Percentiles rank a stretch among this genome's conserved stretches.
These are phyloP conservation scores for Raja brachyura DNA, from an alignment of 2,113 vertebrate genomes.

Conservation along the genomic window DNA sequence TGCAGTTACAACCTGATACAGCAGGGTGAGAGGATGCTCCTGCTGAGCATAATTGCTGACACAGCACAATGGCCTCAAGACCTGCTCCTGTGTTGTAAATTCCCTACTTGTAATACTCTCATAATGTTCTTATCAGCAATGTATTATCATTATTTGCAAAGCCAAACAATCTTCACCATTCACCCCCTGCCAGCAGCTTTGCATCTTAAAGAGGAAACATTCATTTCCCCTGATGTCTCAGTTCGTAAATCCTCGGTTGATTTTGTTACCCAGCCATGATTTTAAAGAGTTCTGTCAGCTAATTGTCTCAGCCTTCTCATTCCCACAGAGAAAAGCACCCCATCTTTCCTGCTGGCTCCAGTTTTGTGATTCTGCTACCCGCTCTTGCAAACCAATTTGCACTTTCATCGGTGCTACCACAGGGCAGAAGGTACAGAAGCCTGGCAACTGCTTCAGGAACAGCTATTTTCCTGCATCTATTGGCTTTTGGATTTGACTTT, in stretches of 20 bases:
- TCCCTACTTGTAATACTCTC: neutral
- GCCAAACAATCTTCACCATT: neutral
- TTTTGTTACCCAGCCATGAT: neutral
- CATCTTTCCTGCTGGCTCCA: too few relatives aligned
- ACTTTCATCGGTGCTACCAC: neutral
- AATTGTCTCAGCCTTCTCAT: neutral
- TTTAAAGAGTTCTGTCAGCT: neutral
- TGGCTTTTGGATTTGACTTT: too few relatives aligned
- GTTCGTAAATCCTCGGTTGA: neutral
- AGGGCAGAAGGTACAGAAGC: too few relatives aligned
- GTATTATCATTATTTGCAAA: too few relatives aligned
- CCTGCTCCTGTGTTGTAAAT: neutral
- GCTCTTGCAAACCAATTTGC: neutral
- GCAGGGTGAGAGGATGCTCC: too few relatives aligned
- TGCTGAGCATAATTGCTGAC: too few relatives aligned
- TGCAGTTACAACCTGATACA: neutral
- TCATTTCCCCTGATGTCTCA: neutral
- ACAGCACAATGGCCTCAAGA: neutral
- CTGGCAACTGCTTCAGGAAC: too few relatives aligned
- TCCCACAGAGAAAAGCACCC: neutral
- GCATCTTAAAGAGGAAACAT: neutral
- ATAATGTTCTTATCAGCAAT: too few relatives aligned
- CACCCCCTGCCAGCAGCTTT: too few relatives aligned
- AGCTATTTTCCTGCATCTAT: too few relatives aligned
- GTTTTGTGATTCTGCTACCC: neutral